These are phyloP conservation scores for Atrichornis clamosus DNA, from an alignment of 2,113 vertebrate species.

Conservation along the genomic window DNA sequence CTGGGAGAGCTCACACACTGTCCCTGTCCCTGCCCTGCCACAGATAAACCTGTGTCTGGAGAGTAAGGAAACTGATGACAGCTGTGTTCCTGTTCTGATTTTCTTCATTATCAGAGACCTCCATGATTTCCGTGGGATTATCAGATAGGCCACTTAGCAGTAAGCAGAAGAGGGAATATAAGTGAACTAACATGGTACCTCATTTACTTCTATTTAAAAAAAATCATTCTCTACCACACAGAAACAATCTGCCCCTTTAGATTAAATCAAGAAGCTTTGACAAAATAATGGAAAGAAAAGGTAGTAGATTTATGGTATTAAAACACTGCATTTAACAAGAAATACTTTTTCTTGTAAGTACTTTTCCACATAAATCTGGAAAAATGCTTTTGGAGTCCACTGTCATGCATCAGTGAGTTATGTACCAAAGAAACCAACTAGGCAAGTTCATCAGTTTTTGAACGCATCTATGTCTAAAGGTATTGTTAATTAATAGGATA, in stretches of 20 bases:
- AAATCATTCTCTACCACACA: background rate
- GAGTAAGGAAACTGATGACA: background rate
- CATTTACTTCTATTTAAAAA: background rate
- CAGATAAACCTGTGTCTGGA: background rate
- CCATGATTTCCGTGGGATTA: background rate
- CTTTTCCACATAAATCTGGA: background rate
- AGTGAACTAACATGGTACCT: background rate
- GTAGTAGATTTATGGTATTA: background rate
- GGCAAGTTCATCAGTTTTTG: background rate
- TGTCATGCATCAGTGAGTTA: background rate
- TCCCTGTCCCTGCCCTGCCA: background rate
- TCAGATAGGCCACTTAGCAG: background rate
- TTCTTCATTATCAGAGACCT: background rate
- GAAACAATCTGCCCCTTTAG: background rate
- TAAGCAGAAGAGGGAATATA: background rate
- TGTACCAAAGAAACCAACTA: background rate
- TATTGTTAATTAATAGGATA: background rate
- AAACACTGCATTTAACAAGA: background rate
- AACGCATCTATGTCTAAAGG: background rate
- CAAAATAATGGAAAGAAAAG: background rate
- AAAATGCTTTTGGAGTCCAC: background rate
- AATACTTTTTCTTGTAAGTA: background rate
- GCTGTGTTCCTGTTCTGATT: background rate
- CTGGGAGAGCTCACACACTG: background rate
- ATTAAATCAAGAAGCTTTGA: background rate